Percentiles rank a stretch among this genome's conserved stretches.
Conservation (phyloP, 2,888 invertebrate genomes). For the Ichneumon xanthorius region DNA sequence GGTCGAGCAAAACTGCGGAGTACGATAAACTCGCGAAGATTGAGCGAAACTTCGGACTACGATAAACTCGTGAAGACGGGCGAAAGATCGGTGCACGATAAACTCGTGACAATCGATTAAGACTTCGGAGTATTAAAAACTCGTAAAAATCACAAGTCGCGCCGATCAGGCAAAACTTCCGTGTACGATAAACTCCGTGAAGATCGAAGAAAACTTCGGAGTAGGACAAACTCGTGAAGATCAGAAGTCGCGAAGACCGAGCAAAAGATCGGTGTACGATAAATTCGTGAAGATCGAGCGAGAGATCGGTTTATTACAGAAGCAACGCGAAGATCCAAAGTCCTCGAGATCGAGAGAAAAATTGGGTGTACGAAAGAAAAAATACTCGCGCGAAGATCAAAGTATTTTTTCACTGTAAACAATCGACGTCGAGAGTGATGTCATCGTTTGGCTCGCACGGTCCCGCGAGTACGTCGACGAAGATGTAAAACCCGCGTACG, state of each 20-base stretch:
- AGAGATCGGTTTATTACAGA: too few relatives aligned
- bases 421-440: slow-evolving; percentile 8
- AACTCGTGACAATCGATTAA: not conserved
- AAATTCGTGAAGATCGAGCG: not conserved
- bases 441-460: slow-evolving; percentile 12
- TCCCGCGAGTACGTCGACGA: slow-evolving; percentile 35
- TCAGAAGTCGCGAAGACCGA: not conserved
- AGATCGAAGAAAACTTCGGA: not conserved
- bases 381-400: too few relatives aligned
- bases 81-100: not conserved
- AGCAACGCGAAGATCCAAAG: too few relatives aligned
- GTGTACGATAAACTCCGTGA: not conserved
- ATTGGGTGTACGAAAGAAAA: not conserved
- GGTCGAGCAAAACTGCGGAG: not conserved
- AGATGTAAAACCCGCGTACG: slow-evolving; percentile 64
- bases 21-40: slow-evolving; percentile 1
- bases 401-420: slow-evolving; percentile 1
- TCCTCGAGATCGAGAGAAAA: not conserved
- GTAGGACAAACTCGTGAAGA: not conserved
- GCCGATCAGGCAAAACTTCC: not conserved
- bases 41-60: not conserved
- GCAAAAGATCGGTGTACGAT: not conserved
- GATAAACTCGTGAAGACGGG: not conserved
- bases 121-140: too few relatives aligned
- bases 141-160: not conserved